phyloP scores from a whole-genome alignment of 2,113 vertebrate species.

The Channa argus region DNA sequence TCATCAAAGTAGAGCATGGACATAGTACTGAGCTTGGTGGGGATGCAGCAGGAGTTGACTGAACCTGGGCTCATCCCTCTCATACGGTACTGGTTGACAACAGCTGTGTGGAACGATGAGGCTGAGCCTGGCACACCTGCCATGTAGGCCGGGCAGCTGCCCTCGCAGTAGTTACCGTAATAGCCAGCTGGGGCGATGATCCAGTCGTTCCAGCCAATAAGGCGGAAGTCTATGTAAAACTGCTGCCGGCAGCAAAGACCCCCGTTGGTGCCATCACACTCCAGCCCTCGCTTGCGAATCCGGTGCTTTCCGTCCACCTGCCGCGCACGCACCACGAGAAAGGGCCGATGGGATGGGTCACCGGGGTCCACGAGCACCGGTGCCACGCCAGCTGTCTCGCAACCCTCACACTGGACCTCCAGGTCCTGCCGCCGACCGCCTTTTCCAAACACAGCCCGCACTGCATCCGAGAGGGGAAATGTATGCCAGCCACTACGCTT shows the following conservation, averaged over 20 bases:
- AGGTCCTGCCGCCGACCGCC: conserved; percentile 92
- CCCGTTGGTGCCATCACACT: conserved; percentile 94
- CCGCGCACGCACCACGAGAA: conserved; percentile 94
- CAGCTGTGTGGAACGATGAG: conserved; percentile 97
- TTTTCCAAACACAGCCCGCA: conserved; percentile 90
- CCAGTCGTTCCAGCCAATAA: conserved; percentile 99
- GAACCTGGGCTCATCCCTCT: conserved; percentile 96
- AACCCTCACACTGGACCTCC: conserved; percentile 94
- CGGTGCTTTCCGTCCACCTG: conserved; percentile 93
- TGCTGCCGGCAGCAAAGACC: conserved; percentile 98
- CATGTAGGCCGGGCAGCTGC: conserved; percentile 98
- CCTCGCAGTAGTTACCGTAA: conserved; percentile 99
- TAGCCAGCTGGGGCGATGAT: conserved; percentile 99
- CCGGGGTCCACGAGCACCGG: conserved; percentile 91
- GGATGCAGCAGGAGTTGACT: conserved; percentile 99
- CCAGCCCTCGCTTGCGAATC: conserved; percentile 96
- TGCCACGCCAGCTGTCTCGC: conserved; percentile 88
- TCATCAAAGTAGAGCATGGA: conserved; percentile 99
- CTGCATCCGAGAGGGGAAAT: conserved; percentile 93
- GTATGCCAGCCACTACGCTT: conserved; percentile 99
- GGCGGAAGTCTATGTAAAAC: conserved; percentile 99
- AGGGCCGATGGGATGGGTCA: conserved; percentile 95
- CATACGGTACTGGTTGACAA: conserved; percentile 99
- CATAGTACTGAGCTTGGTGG: conserved; percentile 99
- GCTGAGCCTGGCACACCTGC: conserved; percentile 95